phyloP scores from a whole-genome alignment of 2,888 invertebrate genomes.

The Leptopilina myrica region DNA sequence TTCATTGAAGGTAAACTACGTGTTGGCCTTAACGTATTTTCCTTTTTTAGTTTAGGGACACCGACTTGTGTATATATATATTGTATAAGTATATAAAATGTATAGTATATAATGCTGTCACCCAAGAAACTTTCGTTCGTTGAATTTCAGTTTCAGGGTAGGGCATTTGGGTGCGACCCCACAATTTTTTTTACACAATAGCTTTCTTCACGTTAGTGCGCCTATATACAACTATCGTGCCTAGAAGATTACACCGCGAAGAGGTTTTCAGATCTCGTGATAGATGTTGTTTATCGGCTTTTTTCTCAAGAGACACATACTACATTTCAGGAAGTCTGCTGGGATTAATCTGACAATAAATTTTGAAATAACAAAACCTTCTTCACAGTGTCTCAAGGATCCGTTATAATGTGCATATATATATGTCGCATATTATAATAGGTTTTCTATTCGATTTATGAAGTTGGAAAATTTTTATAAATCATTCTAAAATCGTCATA shows the following conservation, averaged over 20 bases:
- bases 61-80: neutral
- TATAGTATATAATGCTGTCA: neutral
- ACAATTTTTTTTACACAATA: conserved; percentile 55
- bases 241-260: conserved; percentile 39
- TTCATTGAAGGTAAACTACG: conserved; percentile 54
- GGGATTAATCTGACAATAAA: conserved; percentile 1
- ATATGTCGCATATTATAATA: neutral
- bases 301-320: neutral
- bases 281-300: conserved; percentile 10
- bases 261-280: conserved; percentile 32
- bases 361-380: neutral
- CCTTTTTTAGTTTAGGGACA: conserved; percentile 30
- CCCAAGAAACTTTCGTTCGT: conserved; percentile 31
- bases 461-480: too few relatives aligned
- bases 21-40: conserved; percentile 31
- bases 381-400: neutral
- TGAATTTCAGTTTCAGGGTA: conserved; percentile 30
- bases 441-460: too few relatives aligned
- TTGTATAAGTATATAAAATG: too few relatives aligned
- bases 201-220: conserved; percentile 44
- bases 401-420: neutral
- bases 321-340: neutral
- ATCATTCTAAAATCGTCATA: too few relatives aligned
- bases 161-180: conserved; percentile 46
- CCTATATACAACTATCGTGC: conserved; percentile 41